Percentiles rank a stretch among this genome's conserved stretches.
These are phyloP conservation scores for Apolygus lucorum DNA, from an alignment of 1,140 invertebrate species.

Conservation along the genomic window DNA sequence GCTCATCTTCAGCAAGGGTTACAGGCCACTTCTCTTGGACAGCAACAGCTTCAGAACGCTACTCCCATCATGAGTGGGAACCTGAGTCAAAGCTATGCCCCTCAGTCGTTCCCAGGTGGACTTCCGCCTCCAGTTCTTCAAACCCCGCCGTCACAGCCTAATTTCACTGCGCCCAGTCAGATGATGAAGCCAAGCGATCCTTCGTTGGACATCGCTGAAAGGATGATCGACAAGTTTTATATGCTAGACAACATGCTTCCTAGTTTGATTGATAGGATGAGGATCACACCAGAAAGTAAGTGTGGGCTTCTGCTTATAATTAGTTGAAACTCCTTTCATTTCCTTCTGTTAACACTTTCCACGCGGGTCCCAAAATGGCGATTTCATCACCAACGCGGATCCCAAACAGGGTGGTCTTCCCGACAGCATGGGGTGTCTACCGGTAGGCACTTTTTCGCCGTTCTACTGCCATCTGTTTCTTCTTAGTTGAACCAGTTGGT, in stretches of 20 bases:
- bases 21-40: too few relatives aligned
- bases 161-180: not conserved
- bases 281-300: constrained; percentile 42
- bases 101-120: not conserved
- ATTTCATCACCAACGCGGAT: too few relatives aligned
- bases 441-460: not conserved
- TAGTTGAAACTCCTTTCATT: not conserved
- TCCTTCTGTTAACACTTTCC: not conserved
- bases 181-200: constrained; percentile 39
- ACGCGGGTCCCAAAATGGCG: too few relatives aligned
- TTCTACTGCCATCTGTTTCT: too few relatives aligned
- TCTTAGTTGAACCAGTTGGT: too few relatives aligned
- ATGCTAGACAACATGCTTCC: constrained; percentile 59
- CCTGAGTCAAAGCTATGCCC: not conserved
- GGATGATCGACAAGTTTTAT: constrained; percentile 62
- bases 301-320: not conserved
- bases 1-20: too few relatives aligned
- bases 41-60: too few relatives aligned
- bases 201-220: constrained; percentile 55
- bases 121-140: not conserved
- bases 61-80: not conserved
- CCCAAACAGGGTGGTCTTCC: too few relatives aligned
- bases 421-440: not conserved
- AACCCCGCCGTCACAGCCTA: constrained; percentile 4
- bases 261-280: constrained; percentile 49